Base-by-base conservation (phyloP, 2,888 invertebrate genomes). In the Hesperia comma region DNA sequence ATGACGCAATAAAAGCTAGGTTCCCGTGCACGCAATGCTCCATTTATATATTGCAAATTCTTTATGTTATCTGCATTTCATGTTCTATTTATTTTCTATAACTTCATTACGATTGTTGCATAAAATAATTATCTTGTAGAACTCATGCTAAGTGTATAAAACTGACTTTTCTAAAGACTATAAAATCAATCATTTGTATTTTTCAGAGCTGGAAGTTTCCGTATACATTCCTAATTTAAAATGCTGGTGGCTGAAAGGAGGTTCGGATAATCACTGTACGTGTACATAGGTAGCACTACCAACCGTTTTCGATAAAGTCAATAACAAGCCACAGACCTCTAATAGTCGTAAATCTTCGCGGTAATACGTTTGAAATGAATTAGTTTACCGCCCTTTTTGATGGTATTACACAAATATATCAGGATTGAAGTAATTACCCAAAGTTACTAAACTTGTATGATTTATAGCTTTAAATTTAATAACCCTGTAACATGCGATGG, bases 401-500 rank as follows among this genome's bases (percentile, higher is more conserved):
- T 69, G 74, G 83, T 81, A 86, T 86, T 85, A 84, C 84, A 84
- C 80, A 84, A 86, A 90, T 88, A 85, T 83, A 86, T 87, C 83
- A 85, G 82, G 77, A 82, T 87, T 69, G 67, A 69, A 73, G 69
- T 79, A 81, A 85, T 84, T 77, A 78, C 70, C 53, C 21, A 43
- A 58, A 61, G 56, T 58, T 66, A 69, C 78, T 81, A 81, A 84
- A 83, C 84, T 84, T 79, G 77, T 73, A 80, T 85, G 86, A 88
- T 90, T 87, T 84, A 84, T 81, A 40, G 74, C 70, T 74, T 74
- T 73, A 66, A 64, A 64, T 75, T 80, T 84, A 83, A 88, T 82
- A 79, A 77, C 76, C 69, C 43, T 66, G 67, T 72, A 72, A 73
- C 89, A 89, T 86, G 89, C 88, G 82, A 89, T 79, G 73, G 76